Base-by-base conservation (phyloP, 2,888 invertebrate genomes). In the Dicyrtomina minuta region DNA sequence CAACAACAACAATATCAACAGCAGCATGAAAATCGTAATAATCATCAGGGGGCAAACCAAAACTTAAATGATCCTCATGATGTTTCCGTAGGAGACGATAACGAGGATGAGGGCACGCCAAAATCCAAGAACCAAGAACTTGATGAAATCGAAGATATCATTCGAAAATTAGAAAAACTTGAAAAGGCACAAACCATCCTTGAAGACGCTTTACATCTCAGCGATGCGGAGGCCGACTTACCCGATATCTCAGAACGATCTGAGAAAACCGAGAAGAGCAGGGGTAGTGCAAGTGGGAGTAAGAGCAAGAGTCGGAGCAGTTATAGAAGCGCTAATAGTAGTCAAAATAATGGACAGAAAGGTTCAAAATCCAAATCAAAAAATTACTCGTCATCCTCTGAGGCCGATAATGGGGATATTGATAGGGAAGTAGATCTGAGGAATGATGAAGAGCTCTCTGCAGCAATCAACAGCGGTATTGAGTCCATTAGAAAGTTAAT, bases 401-500 rank as follows among this genome's bases (percentile, higher is more conserved):
- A 41, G 8, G 43, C 8, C 10, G 43, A 12, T 8, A 13, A 41
- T 41, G 43, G 43, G 13, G 49, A 49, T 49, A 17, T 15, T 8
- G 49, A 49, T 49, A 6, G 6, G n/a, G 24, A 22, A 41, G 22
- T 13, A 10, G 51, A 41, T 24, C 41, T 1, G 3, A 20, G 22
- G 26, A 6, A 60, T 22, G 60, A 59, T 0, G 70, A 70, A 39
- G 39, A 59, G 13, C 49, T 70, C 1, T 64, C 65, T 15, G 61
- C 68, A 33, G 68, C 70, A 1, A 17, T 71, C 17, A 61, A 65
- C 10, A 60, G 68, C 24, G 74, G 72, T 60, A 68, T 74, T 4
- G 66, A 70, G 13, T 69, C 72, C 1, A 68, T 72, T 26, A 68
- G 70, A 24, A 59, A 72, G 41, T 27, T 74, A 15, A 72, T 72